A percentile compares a stretch with the other conserved stretches of the same genome.
Conservation (phyloP, 2,113 vertebrate genomes). For the Melospiza melodia region DNA sequence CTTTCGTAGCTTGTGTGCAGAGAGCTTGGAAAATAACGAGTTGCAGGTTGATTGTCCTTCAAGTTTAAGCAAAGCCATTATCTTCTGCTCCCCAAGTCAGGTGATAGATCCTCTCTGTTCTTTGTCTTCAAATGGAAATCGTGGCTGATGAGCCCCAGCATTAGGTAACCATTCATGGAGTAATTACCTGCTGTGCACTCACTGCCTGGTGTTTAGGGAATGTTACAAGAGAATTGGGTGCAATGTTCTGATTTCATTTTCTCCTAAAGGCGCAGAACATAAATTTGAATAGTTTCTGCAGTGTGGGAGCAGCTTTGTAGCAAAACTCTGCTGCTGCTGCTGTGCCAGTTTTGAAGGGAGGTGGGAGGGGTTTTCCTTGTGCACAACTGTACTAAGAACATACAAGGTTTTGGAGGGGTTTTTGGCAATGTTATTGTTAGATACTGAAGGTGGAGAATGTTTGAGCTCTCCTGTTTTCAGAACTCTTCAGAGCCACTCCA, state of each 20-base stretch:
- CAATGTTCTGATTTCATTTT: background rate
- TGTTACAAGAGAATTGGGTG: background rate
- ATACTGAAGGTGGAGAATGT: background rate
- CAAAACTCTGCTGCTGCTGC: background rate
- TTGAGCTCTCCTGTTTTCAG: background rate
- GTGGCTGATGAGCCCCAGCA: background rate
- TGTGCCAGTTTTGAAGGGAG: background rate
- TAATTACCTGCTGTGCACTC: background rate
- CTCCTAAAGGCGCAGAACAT: background rate
- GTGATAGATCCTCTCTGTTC: background rate
- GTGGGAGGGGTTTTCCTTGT: background rate
- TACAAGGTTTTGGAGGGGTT: rapidly evolving
- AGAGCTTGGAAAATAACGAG: background rate
- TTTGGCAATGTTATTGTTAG: background rate
- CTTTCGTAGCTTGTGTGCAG: background rate
- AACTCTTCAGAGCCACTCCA: background rate
- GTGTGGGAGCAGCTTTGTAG: background rate
- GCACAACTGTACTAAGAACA: background rate
- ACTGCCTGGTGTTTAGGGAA: background rate
- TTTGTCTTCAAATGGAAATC: background rate
- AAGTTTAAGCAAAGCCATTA: background rate
- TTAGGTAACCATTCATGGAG: background rate
- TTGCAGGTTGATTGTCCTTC: background rate
- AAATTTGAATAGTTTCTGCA: background rate
- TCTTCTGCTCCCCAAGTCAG: background rate